phyloP scores from a whole-genome alignment of 2,888 invertebrate genomes.

The Drosophila longiperda region DNA sequence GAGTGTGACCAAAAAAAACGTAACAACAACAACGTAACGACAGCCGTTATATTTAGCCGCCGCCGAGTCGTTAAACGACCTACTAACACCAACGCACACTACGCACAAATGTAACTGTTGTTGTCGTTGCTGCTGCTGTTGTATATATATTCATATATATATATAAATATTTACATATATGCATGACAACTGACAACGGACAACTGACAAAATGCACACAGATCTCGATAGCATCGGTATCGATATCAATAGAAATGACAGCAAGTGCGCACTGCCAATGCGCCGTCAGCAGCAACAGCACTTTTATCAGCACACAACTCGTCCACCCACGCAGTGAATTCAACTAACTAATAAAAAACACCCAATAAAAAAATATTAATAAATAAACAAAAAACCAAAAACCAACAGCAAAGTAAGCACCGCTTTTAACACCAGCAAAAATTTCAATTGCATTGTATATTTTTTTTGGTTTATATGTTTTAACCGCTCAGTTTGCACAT shows the following conservation, averaged over 20 bases:
- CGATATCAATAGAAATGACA: constrained; percentile 55
- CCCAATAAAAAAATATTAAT: constrained; percentile 37
- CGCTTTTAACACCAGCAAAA: constrained; percentile 47
- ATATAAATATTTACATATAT: constrained; percentile 4
- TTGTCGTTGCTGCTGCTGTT: constrained; percentile 46
- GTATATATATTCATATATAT: constrained; percentile 6
- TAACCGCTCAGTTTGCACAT: constrained; percentile 50
- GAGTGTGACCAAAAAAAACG: constrained; percentile 64
- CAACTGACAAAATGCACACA: constrained; percentile 68
- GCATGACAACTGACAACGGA: constrained; percentile 27
- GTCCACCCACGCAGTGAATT: constrained; percentile 76
- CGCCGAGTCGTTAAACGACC: constrained; percentile 65
- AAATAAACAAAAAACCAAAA: constrained; percentile 20
- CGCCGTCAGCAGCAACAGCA: constrained; percentile 68
- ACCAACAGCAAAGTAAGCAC: constrained; percentile 75
- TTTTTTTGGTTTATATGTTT: constrained; percentile 50
- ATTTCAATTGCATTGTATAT: constrained; percentile 25
- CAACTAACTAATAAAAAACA: constrained; percentile 42
- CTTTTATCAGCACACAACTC: constrained; percentile 73
- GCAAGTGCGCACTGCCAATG: constrained; percentile 59
- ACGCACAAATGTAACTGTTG: constrained; percentile 61
- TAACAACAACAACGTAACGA: constrained; percentile 57
- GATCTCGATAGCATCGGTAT: constrained; percentile 61
- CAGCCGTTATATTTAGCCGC: constrained; percentile 75
- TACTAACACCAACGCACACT: constrained; percentile 65